Conservation (phyloP, 2,888 invertebrate genomes). For the Pemphredon lugubris region DNA sequence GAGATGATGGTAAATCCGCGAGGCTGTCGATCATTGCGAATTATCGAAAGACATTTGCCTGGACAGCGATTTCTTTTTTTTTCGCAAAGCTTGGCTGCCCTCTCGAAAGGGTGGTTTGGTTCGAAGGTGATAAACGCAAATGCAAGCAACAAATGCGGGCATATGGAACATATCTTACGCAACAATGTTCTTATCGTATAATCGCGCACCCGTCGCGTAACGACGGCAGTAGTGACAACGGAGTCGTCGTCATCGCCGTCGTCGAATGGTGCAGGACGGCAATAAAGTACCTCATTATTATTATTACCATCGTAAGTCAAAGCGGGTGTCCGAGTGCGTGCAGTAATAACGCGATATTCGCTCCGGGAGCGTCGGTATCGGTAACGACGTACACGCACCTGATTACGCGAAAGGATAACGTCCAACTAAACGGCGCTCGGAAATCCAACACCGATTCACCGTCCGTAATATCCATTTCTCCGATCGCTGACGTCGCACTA, state of each 20-base stretch:
- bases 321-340: constrained; percentile 28
- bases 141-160: no score
- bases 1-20: constrained; percentile 48
- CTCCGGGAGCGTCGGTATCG: constrained; percentile 42
- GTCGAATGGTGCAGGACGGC: constrained; percentile 42
- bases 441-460: constrained; percentile 53
- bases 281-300: constrained; percentile 59
- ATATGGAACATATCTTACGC: constrained; percentile 7
- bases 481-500: constrained; percentile 35
- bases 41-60: constrained; percentile 42
- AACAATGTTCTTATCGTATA: constrained; percentile 36
- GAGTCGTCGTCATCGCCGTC: constrained; percentile 24
- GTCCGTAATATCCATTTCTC: constrained; percentile 43
- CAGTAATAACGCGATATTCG: constrained; percentile 57
- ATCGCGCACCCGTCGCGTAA: constrained; percentile 15
- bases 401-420: constrained; percentile 53
- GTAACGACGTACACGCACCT: constrained; percentile 52
- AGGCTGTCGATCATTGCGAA: constrained; percentile 47
- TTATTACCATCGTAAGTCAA: constrained; percentile 62
- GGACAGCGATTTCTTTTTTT: constrained; percentile 9
- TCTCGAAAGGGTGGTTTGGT: no score
- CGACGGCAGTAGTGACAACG: constrained; percentile 42
- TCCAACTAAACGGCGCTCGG: constrained; percentile 40
- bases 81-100: no score
- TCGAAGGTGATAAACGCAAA: no score